Conservation (phyloP, 2,888 invertebrate species). For the Axea sp. region DNA sequence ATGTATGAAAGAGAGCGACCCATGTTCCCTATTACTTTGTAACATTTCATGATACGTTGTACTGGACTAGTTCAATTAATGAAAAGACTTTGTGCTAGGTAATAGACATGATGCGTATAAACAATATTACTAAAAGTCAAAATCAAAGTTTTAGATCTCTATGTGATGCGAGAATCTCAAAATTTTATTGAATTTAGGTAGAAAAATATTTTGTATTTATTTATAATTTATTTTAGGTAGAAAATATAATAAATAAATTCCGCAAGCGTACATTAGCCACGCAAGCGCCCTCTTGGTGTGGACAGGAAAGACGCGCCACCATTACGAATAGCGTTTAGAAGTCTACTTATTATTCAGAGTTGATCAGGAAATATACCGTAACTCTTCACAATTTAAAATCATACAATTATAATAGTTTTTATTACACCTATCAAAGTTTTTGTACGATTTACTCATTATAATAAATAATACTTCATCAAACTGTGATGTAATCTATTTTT, state of each 20-base stretch:
- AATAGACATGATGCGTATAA: constrained; percentile 34
- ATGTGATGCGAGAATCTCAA: constrained; percentile 71
- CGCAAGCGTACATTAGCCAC: constrained; percentile 30
- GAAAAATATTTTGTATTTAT: constrained; percentile 77
- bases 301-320: constrained; percentile 8
- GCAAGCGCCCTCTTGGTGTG: constrained; percentile 1
- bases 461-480: constrained; percentile 70
- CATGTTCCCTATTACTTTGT: constrained; percentile 72
- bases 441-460: constrained; percentile 72
- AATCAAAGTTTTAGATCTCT: constrained; percentile 70
- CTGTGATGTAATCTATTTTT: constrained; percentile 3
- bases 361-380: constrained; percentile 54
- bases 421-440: constrained; percentile 70
- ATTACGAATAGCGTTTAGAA: constrained; percentile 50
- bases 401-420: constrained; percentile 67
- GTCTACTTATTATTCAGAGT: constrained; percentile 52
- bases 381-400: constrained; percentile 53
- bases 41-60: constrained; percentile 66
- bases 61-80: constrained; percentile 72
- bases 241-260: constrained; percentile 75
- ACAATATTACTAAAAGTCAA: constrained; percentile 65
- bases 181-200: constrained; percentile 77
- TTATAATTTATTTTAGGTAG: constrained; percentile 79
- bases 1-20: constrained; percentile 67
- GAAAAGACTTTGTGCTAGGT: constrained; percentile 65